phyloP scores from a whole-genome alignment of 2,113 vertebrate genomes.

The Centropristis striata region DNA sequence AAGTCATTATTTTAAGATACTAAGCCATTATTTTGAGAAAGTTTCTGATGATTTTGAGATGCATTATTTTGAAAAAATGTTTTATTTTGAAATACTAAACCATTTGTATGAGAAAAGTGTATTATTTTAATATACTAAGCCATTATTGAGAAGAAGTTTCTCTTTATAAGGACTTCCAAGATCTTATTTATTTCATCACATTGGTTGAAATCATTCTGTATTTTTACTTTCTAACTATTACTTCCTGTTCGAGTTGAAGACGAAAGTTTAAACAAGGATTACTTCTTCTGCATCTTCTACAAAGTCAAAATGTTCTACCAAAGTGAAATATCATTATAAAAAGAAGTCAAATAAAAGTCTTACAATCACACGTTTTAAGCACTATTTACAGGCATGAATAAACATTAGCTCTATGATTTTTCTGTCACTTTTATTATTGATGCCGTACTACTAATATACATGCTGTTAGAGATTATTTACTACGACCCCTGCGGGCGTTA shows the following conservation, averaged over 20 bases:
- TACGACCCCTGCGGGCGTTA: conserved; percentile 13
- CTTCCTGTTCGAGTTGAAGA: background rate
- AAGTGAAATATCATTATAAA: conserved; percentile 57
- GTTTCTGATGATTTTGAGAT: too few relatives aligned
- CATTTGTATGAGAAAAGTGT: too few relatives aligned
- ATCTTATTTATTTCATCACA: too few relatives aligned
- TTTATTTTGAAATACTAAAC: too few relatives aligned
- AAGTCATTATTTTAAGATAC: too few relatives aligned
- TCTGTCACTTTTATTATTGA: conserved; percentile 36
- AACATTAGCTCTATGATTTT: conserved; percentile 31
- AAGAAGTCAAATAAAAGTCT: conserved; percentile 45
- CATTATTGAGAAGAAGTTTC: too few relatives aligned
- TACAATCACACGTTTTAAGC: conserved; percentile 40
- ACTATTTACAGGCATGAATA: conserved; percentile 58
- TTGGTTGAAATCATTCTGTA: background rate
- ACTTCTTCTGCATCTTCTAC: background rate
- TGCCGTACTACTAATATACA: conserved; percentile 37
- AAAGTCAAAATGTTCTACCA: conserved; percentile 52
- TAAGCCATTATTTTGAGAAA: too few relatives aligned
- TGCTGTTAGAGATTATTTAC: conserved; percentile 48
- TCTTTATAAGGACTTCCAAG: too few relatives aligned
- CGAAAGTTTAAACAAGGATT: background rate
- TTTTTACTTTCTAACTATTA: background rate
- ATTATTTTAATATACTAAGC: too few relatives aligned
- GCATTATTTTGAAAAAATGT: too few relatives aligned